These are phyloP conservation scores for Caerostris darwini DNA, from an alignment of 1,140 invertebrate species.

Conservation along the genomic window DNA sequence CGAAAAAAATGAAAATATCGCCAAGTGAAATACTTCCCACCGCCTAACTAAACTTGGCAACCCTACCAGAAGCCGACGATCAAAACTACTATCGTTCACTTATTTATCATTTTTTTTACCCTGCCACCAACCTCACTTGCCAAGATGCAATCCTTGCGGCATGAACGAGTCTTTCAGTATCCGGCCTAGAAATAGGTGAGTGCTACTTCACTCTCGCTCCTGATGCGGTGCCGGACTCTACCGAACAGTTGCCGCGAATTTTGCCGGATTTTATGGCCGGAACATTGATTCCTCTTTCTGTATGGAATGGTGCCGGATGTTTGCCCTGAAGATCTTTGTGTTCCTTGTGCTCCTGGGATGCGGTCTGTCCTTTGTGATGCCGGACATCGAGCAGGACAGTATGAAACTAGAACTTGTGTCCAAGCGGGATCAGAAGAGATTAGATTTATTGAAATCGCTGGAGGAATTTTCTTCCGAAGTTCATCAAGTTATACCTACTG, in stretches of 20 bases:
- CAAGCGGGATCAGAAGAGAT: conserved; percentile 16
- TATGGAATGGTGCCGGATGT: conserved; percentile 75
- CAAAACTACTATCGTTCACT: conserved; percentile 21
- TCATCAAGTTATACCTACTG: conserved; percentile 30
- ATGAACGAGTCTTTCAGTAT: neutral
- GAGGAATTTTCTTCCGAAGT: neutral
- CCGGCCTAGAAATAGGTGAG: neutral
- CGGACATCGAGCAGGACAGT: conserved; percentile 24
- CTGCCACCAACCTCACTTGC: neutral
- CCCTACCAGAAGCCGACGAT: neutral
- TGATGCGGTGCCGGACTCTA: conserved; percentile 32
- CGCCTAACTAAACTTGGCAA: neutral
- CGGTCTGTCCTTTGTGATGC: conserved; percentile 47
- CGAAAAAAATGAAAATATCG: neutral
- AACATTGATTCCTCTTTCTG: conserved; percentile 28
- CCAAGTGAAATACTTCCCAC: neutral
- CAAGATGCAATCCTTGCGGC: conserved; percentile 1
- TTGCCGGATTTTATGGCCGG: conserved; percentile 61
- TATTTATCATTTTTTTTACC: conserved; percentile 19
- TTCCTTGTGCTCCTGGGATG: conserved; percentile 56
- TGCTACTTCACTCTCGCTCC: neutral
- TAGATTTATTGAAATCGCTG: conserved; percentile 24
- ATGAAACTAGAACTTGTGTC: neutral
- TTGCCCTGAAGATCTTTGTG: conserved; percentile 32
- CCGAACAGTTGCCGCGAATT: neutral